A percentile compares a stretch with the other conserved stretches of the same genome.
These are phyloP conservation scores for Temnopleurus reevesii DNA, from an alignment of 53 echinoderm and acorn worm species.

Conservation along the genomic window DNA sequence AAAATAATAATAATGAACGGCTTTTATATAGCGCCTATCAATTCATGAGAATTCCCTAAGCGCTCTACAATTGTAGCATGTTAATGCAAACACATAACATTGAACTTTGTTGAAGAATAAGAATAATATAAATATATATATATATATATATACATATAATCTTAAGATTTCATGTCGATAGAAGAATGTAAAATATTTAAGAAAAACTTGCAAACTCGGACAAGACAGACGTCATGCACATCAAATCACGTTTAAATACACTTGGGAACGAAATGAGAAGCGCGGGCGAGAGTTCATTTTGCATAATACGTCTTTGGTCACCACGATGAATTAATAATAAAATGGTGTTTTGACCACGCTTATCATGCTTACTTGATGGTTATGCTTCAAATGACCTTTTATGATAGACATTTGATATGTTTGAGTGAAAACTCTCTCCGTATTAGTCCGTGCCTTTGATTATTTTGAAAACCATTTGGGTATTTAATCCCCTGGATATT, in stretches of 20 bases:
- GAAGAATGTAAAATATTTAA: neutral
- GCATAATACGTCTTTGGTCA: neutral
- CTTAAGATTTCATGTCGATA: too few species aligned
- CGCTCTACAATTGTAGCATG: too few species aligned
- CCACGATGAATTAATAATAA: neutral
- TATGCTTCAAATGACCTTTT: constrained; percentile 37
- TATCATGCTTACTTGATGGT: neutral
- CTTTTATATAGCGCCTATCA: too few species aligned
- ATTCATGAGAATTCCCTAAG: too few species aligned
- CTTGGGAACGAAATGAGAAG: neutral
- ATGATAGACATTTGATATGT: constrained; percentile 9
- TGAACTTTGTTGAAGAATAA: too few species aligned
- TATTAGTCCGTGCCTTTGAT: neutral
- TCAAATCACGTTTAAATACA: too few species aligned
- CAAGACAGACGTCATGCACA: too few species aligned
- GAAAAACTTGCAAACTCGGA: neutral
- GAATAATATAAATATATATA: too few species aligned
- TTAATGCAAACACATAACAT: too few species aligned
- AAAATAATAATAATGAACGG: too few species aligned
- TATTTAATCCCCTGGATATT: neutral
- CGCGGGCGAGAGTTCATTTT: neutral
- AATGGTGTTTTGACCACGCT: constrained; percentile 14
- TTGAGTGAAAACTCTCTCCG: neutral
- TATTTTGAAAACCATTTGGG: neutral
- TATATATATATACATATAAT: too few species aligned